Conservation (phyloP, 2,113 vertebrate species). For the Microtus oregoni region DNA sequence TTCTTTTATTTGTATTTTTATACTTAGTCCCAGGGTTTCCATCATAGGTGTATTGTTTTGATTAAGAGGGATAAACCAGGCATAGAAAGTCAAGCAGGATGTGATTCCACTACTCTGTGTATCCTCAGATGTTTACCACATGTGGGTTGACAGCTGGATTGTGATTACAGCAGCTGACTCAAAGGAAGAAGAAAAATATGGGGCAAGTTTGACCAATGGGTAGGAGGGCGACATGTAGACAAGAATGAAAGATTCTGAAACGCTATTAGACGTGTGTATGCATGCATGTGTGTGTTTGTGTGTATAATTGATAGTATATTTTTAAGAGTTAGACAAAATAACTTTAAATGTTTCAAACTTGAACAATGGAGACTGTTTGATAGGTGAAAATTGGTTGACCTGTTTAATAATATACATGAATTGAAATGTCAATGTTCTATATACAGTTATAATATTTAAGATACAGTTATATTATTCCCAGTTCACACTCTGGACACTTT, state of each 20-base stretch:
- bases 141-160: neutral
- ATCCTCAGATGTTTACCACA: neutral
- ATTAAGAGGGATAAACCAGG: neutral
- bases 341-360: neutral
- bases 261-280: neutral
- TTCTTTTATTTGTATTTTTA: neutral
- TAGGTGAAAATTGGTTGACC: neutral
- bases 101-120: neutral
- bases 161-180: neutral
- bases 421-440: neutral
- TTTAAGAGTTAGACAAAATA: neutral
- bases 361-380: neutral
- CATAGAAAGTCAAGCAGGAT: neutral
- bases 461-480: neutral
- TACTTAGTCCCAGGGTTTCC: neutral
- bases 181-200: neutral
- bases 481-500: neutral
- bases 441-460: neutral
- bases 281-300: neutral
- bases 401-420: neutral
- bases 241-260: neutral
- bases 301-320: neutral
- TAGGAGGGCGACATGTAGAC: neutral
- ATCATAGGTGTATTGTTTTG: neutral
- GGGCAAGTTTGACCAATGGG: neutral